Evolutionary conservation across 1,140 invertebrate species (phyloP).

Genomic region (Macrobrachium nipponense): DNA sequence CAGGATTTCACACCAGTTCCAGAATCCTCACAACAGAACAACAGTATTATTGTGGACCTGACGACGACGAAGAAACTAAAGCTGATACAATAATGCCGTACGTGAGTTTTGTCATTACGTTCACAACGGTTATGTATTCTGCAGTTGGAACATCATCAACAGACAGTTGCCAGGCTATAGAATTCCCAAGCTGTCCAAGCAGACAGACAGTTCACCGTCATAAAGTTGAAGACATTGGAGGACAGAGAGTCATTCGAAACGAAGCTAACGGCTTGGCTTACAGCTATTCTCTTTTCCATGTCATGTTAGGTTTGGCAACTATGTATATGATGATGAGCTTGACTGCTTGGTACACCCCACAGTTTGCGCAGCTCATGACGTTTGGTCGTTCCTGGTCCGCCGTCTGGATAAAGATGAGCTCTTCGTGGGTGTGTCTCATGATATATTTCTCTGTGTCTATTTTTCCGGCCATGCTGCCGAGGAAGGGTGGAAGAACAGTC

Average conservation of each 20-base stretch:
- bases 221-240: slow-evolving; percentile 64
- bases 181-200: slow-evolving; percentile 57
- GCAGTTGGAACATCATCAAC: slow-evolving; percentile 49
- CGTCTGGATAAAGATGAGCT: slow-evolving; percentile 98
- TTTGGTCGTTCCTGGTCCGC: slow-evolving; percentile 73
- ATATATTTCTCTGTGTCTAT: slow-evolving; percentile 77
- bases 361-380: slow-evolving; percentile 64
- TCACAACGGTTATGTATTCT: slow-evolving; percentile 54
- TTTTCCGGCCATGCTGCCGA: slow-evolving; percentile 59
- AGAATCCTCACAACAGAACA: slow-evolving; percentile 33
- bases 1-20: slow-evolving; percentile 28
- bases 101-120: slow-evolving; percentile 56
- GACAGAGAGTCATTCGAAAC: slow-evolving; percentile 89
- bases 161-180: slow-evolving; percentile 58
- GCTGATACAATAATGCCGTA: slow-evolving; percentile 53
- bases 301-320: slow-evolving; percentile 95
- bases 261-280: slow-evolving; percentile 94
- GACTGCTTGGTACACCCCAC: slow-evolving; percentile 99
- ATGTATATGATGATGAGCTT: slow-evolving; percentile 99
- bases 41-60: slow-evolving; percentile 55
- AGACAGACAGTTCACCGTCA: slow-evolving; percentile 39
- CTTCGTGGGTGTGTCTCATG: slow-evolving; percentile 92
- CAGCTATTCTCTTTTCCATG: slow-evolving; percentile 97
- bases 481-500: slow-evolving; percentile 2
- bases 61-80: slow-evolving; percentile 42